Evolutionary conservation across 2,113 vertebrate species (phyloP).

Genomic region (Ictidomys tridecemlineatus): DNA sequence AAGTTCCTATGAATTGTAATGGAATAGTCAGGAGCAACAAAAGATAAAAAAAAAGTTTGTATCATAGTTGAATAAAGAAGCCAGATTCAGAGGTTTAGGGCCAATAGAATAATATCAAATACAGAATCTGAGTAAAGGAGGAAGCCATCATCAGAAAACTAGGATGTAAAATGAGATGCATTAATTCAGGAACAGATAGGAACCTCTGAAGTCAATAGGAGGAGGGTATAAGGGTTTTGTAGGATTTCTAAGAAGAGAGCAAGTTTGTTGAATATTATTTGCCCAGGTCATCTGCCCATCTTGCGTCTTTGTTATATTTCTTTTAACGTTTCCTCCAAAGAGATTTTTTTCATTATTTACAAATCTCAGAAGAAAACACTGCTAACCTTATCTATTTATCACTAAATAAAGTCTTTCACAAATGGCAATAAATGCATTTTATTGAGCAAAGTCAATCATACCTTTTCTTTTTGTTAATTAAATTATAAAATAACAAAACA

Average conservation of each 20-base stretch:
- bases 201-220: background rate
- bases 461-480: conserved; percentile 15
- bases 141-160: background rate
- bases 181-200: background rate
- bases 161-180: background rate
- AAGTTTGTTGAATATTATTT: background rate
- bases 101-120: background rate
- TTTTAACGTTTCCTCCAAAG: background rate
- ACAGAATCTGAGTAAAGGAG: background rate
- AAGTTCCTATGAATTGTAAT: background rate
- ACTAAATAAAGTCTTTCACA: background rate
- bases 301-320: background rate
- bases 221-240: background rate
- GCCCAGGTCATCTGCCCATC: background rate
- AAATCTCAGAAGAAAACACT: background rate
- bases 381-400: background rate
- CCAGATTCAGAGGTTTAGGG: background rate
- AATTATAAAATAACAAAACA: background rate
- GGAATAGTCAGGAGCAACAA: background rate
- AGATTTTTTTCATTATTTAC: background rate
- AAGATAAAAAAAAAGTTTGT: background rate
- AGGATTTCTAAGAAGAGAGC: background rate
- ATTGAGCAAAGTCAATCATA: background rate
- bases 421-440: background rate
- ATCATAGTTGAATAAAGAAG: background rate